Conservation (phyloP, 2,113 vertebrate species). For the Corythornis cristatus region DNA sequence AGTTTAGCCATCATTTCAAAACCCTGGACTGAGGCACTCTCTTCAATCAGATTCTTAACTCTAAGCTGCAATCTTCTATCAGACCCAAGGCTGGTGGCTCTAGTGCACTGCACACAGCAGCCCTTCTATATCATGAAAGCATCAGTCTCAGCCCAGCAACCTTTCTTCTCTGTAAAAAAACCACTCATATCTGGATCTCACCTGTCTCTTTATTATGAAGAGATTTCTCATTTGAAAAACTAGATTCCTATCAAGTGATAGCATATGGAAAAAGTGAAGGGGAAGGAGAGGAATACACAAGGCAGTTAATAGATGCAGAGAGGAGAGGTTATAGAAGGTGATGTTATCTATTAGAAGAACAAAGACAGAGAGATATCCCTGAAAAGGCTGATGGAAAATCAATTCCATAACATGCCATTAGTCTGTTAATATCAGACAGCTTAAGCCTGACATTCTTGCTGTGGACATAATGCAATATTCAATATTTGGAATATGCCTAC, state of each 20-base stretch:
- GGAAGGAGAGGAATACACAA: neutral
- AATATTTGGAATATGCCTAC: neutral
- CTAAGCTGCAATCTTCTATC: neutral
- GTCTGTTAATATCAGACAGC: constrained; percentile 34
- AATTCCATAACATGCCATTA: constrained; percentile 47
- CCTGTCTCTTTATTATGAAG: neutral
- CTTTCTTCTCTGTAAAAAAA: neutral
- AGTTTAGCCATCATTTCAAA: neutral
- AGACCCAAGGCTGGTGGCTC: neutral
- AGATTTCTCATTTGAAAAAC: neutral
- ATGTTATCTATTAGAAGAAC: constrained; percentile 52
- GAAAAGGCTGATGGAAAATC: constrained; percentile 37
- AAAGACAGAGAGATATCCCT: constrained; percentile 46
- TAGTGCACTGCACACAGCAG: neutral
- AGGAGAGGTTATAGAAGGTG: constrained; percentile 1
- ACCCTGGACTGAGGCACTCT: neutral
- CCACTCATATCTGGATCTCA: neutral
- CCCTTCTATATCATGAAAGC: neutral
- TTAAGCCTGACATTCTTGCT: constrained; percentile 31
- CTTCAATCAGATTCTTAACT: neutral
- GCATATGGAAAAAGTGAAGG: neutral
- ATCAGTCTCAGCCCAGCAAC: neutral
- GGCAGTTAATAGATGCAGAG: neutral
- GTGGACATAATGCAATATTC: neutral
- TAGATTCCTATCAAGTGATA: neutral